A percentile compares a stretch with the other conserved stretches of the same genome.
Evolutionary conservation across 1,140 invertebrate species (phyloP).

Genomic region (Polyergus mexicanus): DNA sequence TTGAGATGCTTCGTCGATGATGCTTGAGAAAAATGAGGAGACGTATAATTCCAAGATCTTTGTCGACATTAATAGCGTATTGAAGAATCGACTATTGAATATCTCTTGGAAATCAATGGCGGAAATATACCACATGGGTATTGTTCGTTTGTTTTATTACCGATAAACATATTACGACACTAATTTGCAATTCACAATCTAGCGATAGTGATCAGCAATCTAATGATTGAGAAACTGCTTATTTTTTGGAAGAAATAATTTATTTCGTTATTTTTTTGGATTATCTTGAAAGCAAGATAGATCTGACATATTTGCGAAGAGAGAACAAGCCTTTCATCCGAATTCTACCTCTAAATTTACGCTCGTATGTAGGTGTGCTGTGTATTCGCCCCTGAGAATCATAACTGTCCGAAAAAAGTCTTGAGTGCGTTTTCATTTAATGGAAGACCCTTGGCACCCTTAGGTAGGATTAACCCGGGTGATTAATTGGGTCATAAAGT

Average conservation of each 20-base stretch:
- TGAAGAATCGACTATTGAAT: neutral
- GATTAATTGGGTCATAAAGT: slow-evolving; percentile 33
- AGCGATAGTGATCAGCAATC: no score
- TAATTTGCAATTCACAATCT: neutral
- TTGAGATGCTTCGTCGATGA: neutral
- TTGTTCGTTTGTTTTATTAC: slow-evolving; percentile 42
- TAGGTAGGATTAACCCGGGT: neutral
- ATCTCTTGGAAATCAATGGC: slow-evolving; percentile 12
- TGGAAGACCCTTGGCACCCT: neutral
- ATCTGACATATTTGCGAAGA: neutral
- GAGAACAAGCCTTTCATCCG: no score
- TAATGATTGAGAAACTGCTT: neutral
- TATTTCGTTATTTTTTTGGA: neutral
- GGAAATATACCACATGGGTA: neutral
- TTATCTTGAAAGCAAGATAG: neutral
- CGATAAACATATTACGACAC: neutral
- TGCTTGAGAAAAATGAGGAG: neutral
- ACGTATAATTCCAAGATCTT: neutral
- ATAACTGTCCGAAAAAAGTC: slow-evolving; percentile 7
- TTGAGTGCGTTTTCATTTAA: neutral
- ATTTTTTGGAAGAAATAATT: neutral
- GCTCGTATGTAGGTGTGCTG: neutral
- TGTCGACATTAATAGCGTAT: neutral
- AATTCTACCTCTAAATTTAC: neutral
- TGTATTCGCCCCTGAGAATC: neutral